These are phyloP conservation scores for Coracopsis vasa DNA, from an alignment of 2,113 vertebrate genomes.

Conservation along the genomic window DNA sequence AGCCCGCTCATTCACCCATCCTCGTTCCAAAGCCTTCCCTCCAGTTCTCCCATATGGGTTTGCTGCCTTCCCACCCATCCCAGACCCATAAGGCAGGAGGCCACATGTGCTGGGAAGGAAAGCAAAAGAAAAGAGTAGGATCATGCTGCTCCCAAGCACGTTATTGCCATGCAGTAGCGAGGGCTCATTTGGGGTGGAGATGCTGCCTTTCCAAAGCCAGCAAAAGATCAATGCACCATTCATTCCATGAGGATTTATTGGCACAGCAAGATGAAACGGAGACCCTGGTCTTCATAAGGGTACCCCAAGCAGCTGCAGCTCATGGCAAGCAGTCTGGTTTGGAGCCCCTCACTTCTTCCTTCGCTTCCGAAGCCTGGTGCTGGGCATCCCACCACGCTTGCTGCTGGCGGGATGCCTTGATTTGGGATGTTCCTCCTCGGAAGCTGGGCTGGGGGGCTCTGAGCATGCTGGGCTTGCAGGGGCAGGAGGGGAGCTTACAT, in stretches of 20 bases:
- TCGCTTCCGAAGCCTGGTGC: background rate
- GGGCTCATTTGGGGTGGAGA: fast-evolving
- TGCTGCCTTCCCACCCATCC: background rate
- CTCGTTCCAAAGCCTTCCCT: background rate
- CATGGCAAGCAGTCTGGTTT: background rate
- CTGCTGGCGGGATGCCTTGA: background rate
- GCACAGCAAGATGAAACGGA: background rate
- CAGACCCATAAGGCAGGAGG: background rate
- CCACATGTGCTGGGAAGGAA: background rate
- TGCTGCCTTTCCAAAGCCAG: background rate
- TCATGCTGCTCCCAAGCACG: background rate
- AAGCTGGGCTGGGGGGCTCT: background rate
- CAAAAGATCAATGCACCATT: background rate
- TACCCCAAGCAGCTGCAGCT: background rate
- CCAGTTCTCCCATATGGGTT: background rate
- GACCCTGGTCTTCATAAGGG: background rate
- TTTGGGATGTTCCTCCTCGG: background rate
- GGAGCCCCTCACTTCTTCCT: background rate
- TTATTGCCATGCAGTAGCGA: background rate
- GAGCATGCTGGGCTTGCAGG: fast-evolving
- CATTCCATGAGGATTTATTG: background rate
- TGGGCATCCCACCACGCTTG: background rate
- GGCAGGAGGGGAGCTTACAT: background rate
- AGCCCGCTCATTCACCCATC: background rate
- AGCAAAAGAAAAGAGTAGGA: background rate